Evolutionary conservation across 2,797 vertebrate species (phyloP).

Genomic region (Alcedo quadribrachys): DNA sequence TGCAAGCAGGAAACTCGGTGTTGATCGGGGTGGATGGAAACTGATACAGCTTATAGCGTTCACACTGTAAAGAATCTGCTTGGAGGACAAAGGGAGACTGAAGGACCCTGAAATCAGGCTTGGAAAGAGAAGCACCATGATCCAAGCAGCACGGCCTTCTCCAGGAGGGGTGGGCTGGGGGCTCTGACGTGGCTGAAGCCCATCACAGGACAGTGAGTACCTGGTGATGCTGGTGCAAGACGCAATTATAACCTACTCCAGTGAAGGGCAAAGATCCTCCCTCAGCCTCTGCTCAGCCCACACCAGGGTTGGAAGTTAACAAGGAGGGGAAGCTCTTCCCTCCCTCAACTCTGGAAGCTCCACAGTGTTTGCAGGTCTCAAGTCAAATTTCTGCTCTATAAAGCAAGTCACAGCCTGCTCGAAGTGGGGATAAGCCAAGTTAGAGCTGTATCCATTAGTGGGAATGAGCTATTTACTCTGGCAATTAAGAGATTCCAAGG

Average conservation of each 20-base stretch:
- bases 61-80: neutral
- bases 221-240: fast-evolving
- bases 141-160: neutral
- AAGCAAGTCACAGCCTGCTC: neutral
- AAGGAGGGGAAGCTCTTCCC: neutral
- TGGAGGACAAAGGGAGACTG: neutral
- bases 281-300: neutral
- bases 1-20: neutral
- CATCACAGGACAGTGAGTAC: fast-evolving
- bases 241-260: neutral
- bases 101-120: neutral
- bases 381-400: neutral
- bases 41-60: neutral
- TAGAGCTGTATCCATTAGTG: neutral
- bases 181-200: neutral
- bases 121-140: fast-evolving
- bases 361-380: fast-evolving
- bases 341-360: neutral
- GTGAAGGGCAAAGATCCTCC: neutral
- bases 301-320: neutral
- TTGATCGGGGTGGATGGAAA: neutral
- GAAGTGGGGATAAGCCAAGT: neutral
- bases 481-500: neutral
- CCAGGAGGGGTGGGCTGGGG: neutral
- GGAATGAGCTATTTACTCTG: neutral